Base-by-base conservation (phyloP, 2,113 vertebrate species). In the Brevimyrus niger region DNA sequence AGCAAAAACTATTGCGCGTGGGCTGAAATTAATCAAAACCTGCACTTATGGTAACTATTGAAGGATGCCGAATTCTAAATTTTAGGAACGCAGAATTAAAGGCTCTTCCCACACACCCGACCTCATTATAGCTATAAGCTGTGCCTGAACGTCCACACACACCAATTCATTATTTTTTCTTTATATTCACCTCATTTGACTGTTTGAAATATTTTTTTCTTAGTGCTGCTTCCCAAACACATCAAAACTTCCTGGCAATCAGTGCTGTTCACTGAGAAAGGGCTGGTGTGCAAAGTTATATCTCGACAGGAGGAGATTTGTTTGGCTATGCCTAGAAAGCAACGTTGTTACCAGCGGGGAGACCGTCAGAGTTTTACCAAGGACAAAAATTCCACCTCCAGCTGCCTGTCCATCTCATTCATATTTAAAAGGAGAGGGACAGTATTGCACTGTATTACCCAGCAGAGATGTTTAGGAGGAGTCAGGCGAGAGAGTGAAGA, bases 161-260 rank as follows among this genome's bases (percentile, higher is more conserved):
- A 31, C 31, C 31, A 38, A 15, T 76, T 76, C 31, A 38, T 17
- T 6, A 5, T 76, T 65, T 65, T 27, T 65, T 65, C 61, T 65
- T 65, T 65, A 65, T 65, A 65, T 10, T 27, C 61, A 27, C 61
- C 38, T 76, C 69, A 38, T 13, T 19, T 76, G 69, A 76, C 31
- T 17, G 69, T 15, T 76, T 35, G 19, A 35, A 73, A 73, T 35
- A 35, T 73, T 73, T 73, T 35, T 13, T 35, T 38, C 4, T 76
- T 38, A 73, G 27, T 35, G 21, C 23, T 27, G 46, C 19, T 83
- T 83, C 80, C 80, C 35, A 83, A 38, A 82, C 38, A 46, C 38
- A 44, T n/a, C 17, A 73, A 42, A 88, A 87, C 61, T 61, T 91
- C 21, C 51, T 31, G 48, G 61, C 76, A 23, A 69, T 83, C 85